Evolutionary conservation across 1,140 invertebrate genomes (phyloP), one percentile per base, ranked within the genome.

Genomic region (Heliothis subflexa): DNA sequence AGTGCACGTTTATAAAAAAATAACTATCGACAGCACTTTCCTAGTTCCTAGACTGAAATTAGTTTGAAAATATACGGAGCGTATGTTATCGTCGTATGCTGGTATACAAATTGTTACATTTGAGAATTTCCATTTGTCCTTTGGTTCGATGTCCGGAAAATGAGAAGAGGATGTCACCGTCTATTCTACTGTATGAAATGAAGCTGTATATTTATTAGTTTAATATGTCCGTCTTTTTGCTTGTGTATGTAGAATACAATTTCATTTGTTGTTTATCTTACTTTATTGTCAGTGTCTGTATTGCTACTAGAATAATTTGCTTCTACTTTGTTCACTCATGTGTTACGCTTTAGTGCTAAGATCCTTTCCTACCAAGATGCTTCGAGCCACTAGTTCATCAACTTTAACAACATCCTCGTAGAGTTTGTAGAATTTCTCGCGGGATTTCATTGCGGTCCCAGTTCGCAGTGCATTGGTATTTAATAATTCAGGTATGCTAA

Each of bases 111-210:
- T 76, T 47, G 75, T 78, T 55, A 78, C 68, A 81, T 55, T 62
- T 25, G 25, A 81, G 59, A 73, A 77, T 81, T 78, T 73, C 79
- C 75, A 78, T 81, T 73, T 57, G 57, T 61, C 55, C 52, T 71
- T 25, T 68, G 55, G 79, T 81, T 81, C 74, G 75, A 78, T 52
- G 79, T 54, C 70, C 75, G 55, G 25, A n/a, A 66, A 81, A 81
- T 78, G 74, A 52, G 45, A 81, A 55, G 28, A 61, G 33, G 62
- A 64, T 80, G 57, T 77, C 66, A 72, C 55, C 16, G 62, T 40
- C 21, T 76, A 52, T 25, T n/a, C 25, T 45, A 74, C 40, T 11
- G 54, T 61, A 40, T 74, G 40, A 45, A 74, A 74, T 61, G 72
- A 74, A 57, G 72, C 55, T 74, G 72, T 61, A 74, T 74, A 74